phyloP scores from a whole-genome alignment of 2,113 vertebrate species.

The Verasper variegatus region DNA sequence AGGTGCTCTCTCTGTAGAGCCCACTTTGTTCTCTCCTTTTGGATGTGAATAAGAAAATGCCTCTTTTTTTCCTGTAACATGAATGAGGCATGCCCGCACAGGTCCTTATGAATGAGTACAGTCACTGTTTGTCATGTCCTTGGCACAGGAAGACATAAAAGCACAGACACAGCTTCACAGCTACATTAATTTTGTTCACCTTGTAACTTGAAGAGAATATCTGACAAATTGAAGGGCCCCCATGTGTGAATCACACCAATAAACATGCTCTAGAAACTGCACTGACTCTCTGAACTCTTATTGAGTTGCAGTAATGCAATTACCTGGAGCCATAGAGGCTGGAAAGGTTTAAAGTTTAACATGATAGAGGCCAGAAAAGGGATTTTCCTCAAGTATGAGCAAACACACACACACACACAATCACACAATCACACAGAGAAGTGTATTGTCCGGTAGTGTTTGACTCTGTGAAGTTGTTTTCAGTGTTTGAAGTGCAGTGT shows the following conservation, averaged over 20 bases:
- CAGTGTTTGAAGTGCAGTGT: neutral
- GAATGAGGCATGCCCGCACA: conserved; percentile 33
- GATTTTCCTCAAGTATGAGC: neutral
- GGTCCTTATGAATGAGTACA: conserved; percentile 27
- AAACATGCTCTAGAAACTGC: neutral
- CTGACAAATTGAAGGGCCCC: neutral
- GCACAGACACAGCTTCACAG: neutral
- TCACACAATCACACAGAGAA: neutral
- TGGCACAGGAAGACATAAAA: neutral
- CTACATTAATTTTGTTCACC: neutral
- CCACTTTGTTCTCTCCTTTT: conserved; percentile 39
- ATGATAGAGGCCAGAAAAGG: neutral
- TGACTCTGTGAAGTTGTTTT: neutral
- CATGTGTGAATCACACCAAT: neutral
- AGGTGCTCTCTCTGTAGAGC: conserved; percentile 57
- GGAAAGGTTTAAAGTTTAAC: neutral
- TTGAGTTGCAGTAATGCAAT: neutral
- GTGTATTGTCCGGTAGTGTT: neutral
- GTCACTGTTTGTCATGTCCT: conserved; percentile 5
- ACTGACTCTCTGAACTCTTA: neutral
- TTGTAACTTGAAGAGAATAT: neutral
- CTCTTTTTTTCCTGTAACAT: neutral
- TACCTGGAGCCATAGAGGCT: neutral
- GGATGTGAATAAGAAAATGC: conserved; percentile 12
- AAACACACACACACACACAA: neutral